These are phyloP conservation scores for Coremacera marginata DNA, from an alignment of 2,888 invertebrate genomes.

Conservation along the genomic window DNA sequence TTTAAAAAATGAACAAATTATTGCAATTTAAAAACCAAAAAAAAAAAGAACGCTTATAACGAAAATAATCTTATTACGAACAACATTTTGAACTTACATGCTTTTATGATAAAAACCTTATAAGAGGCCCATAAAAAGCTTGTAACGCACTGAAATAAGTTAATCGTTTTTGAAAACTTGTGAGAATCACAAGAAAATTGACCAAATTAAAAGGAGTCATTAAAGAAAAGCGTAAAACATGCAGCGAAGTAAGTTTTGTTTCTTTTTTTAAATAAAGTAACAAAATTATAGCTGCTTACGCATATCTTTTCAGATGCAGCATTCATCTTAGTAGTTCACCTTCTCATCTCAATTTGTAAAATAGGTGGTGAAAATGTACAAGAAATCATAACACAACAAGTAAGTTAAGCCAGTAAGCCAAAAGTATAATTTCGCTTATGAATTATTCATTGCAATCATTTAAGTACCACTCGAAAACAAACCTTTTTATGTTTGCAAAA, in stretches of 20 bases:
- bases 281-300: neutral
- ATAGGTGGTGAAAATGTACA: neutral
- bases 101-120: neutral
- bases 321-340: neutral
- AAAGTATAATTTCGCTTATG: no score
- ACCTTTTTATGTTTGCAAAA: no score
- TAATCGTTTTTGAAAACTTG: neutral
- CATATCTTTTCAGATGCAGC: neutral
- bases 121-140: conserved; percentile 9
- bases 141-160: neutral
- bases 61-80: conserved; percentile 13
- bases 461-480: no score
- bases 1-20: neutral
- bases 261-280: neutral
- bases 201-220: neutral
- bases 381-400: neutral
- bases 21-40: neutral
- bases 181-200: neutral
- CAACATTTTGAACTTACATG: neutral
- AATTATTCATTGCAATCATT: no score
- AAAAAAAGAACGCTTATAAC: neutral
- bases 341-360: neutral
- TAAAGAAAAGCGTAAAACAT: neutral
- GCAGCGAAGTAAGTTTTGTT: neutral
- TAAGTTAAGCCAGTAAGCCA: neutral